A percentile compares a stretch with the other conserved stretches of the same genome.
phyloP scores from a whole-genome alignment of 92 coral and sea anemone species.

The Isaurus tuberculatus region DNA sequence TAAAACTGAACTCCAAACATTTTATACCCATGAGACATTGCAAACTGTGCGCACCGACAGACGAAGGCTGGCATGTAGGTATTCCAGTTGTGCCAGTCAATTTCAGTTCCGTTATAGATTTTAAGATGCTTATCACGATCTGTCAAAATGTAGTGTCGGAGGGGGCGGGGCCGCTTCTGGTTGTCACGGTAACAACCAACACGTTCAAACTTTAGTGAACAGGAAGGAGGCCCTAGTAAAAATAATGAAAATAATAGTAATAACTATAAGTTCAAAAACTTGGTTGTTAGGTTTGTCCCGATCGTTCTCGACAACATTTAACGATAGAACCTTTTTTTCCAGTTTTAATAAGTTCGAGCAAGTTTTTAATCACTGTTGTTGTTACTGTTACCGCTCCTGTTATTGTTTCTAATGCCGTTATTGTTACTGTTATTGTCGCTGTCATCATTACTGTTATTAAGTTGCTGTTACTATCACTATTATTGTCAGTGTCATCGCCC shows the following conservation, averaged over 20 bases:
- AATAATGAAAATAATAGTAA: neutral
- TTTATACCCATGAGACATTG: slow-evolving; percentile 58
- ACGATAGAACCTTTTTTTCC: too few relatives aligned
- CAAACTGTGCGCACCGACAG: slow-evolving; percentile 74
- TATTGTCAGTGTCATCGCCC: too few relatives aligned
- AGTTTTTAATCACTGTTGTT: too few relatives aligned
- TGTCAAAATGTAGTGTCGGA: slow-evolving; percentile 75
- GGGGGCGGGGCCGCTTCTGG: slow-evolving; percentile 71
- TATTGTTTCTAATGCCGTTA: neutral
- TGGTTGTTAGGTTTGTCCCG: too few relatives aligned
- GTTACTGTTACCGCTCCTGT: neutral
- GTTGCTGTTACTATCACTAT: too few relatives aligned
- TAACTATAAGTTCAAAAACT: too few relatives aligned
- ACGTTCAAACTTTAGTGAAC: slow-evolving; percentile 65
- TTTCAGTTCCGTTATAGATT: slow-evolving; percentile 70
- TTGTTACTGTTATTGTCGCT: too few relatives aligned
- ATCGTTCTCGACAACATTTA: too few relatives aligned
- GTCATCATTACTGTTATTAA: too few relatives aligned
- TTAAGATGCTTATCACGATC: slow-evolving; percentile 67
- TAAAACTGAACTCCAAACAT: slow-evolving; percentile 75
- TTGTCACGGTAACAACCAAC: slow-evolving; percentile 77
- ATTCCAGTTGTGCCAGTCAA: slow-evolving; percentile 81
- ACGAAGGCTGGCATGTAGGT: slow-evolving; percentile 78
- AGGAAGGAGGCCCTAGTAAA: slow-evolving; percentile 62
- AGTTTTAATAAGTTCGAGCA: too few relatives aligned